phyloP scores from a whole-genome alignment of 2,888 invertebrate genomes.

The Carcina quercana region DNA sequence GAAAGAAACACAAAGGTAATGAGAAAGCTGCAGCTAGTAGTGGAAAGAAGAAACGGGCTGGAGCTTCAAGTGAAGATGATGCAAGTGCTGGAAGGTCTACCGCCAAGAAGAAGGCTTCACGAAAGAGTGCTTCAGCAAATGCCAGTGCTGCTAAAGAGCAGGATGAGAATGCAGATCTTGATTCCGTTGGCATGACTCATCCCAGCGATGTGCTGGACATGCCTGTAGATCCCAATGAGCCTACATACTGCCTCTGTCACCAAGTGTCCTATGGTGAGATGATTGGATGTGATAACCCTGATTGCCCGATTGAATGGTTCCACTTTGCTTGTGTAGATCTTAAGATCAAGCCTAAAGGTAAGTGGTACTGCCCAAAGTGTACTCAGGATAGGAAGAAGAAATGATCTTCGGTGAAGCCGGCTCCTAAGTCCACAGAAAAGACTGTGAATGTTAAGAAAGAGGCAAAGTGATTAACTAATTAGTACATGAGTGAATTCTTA shows the following conservation, averaged over 20 bases:
- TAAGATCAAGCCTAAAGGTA: slow-evolving; percentile 94
- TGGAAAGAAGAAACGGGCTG: slow-evolving; percentile 71
- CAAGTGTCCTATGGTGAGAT: slow-evolving; percentile 98
- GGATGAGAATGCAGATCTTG: slow-evolving; percentile 65
- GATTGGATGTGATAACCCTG: slow-evolving; percentile 97
- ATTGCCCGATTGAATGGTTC: slow-evolving; percentile 95
- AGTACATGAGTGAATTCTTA: not conserved
- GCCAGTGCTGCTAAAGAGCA: slow-evolving; percentile 53
- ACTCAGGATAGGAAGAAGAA: slow-evolving; percentile 86
- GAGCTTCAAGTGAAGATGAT: slow-evolving; percentile 70
- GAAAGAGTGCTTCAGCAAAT: slow-evolving; percentile 50
- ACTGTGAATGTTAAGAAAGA: slow-evolving; percentile 56
- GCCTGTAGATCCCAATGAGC: slow-evolving; percentile 98
- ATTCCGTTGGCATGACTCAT: slow-evolving; percentile 79
- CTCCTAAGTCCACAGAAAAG: slow-evolving; percentile 49
- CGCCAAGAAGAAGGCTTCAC: slow-evolving; percentile 58
- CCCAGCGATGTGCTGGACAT: slow-evolving; percentile 93
- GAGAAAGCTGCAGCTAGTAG: slow-evolving; percentile 51
- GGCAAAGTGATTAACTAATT: slow-evolving; percentile 26
- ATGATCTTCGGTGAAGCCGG: slow-evolving; percentile 66
- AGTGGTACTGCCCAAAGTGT: slow-evolving; percentile 97
- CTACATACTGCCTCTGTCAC: slow-evolving; percentile 98
- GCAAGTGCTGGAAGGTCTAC: slow-evolving; percentile 50
- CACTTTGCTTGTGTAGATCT: slow-evolving; percentile 96
- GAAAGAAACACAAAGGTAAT: slow-evolving; percentile 59